Conservation (phyloP, 1,140 invertebrate species). For the Chrysomallon squamiferum region DNA sequence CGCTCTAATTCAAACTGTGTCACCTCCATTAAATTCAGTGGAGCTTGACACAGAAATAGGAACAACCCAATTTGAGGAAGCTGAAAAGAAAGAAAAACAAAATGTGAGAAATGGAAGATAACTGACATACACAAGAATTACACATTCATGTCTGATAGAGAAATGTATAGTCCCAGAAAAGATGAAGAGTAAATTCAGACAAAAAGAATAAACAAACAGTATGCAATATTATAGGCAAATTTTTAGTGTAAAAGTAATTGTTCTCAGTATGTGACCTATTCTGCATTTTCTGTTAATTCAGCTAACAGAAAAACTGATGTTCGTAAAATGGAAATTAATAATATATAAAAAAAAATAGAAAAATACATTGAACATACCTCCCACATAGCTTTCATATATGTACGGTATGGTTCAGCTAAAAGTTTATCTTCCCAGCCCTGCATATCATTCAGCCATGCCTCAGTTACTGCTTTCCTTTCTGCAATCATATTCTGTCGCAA, state of each 20-base stretch:
- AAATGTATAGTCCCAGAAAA: too few relatives aligned
- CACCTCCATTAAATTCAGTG: slow-evolving; percentile 64
- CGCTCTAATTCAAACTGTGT: slow-evolving; percentile 72
- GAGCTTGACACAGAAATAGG: slow-evolving; percentile 67
- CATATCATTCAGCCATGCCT: slow-evolving; percentile 57
- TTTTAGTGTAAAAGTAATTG: too few relatives aligned
- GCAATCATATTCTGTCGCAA: slow-evolving; percentile 53
- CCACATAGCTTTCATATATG: slow-evolving; percentile 64
- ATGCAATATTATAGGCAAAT: too few relatives aligned
- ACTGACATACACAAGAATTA: too few relatives aligned
- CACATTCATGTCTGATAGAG: too few relatives aligned
- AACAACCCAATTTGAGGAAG: slow-evolving; percentile 69
- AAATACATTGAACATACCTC: too few relatives aligned
- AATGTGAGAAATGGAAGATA: neutral
- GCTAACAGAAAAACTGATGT: too few relatives aligned
- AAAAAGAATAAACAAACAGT: too few relatives aligned
- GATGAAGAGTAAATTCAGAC: too few relatives aligned
- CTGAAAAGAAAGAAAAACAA: slow-evolving; percentile 32
- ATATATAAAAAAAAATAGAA: neutral
- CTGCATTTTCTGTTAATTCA: too few relatives aligned
- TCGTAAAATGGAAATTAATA: too few relatives aligned
- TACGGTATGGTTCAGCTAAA: slow-evolving; percentile 42
- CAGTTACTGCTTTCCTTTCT: slow-evolving; percentile 51
- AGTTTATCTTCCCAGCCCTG: slow-evolving; percentile 63
- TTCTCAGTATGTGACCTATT: too few relatives aligned